Conservation (phyloP, 1,140 invertebrate genomes). For the Anastrepha obliqua region DNA sequence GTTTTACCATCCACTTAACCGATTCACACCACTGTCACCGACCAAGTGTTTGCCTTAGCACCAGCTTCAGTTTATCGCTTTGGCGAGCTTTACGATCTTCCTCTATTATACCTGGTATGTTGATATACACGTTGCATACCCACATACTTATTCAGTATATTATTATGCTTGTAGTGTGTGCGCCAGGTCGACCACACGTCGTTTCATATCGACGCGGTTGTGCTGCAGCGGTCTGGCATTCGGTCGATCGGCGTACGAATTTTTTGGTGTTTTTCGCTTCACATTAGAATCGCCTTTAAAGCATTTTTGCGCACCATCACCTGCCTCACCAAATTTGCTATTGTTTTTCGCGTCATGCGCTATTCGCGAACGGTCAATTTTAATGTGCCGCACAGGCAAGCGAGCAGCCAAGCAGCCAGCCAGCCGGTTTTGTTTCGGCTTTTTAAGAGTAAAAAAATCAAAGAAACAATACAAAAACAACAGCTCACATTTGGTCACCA, state of each 20-base stretch:
- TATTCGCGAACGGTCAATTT: conserved; percentile 13
- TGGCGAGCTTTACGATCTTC: conserved; percentile 47
- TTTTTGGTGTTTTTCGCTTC: background rate
- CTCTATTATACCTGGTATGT: conserved; percentile 1
- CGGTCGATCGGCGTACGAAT: background rate
- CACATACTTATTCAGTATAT: background rate
- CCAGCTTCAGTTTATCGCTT: conserved; percentile 42
- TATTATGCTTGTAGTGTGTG: background rate
- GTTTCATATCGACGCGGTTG: background rate
- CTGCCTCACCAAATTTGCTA: background rate
- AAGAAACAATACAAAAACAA: background rate
- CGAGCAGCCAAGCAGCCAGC: background rate
- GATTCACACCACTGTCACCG: background rate
- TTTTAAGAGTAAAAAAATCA: background rate
- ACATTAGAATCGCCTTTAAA: conserved; percentile 34
- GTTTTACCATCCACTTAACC: background rate
- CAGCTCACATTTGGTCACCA: background rate
- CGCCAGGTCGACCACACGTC: conserved; percentile 31
- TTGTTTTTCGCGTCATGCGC: conserved; percentile 7
- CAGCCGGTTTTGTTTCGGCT: background rate
- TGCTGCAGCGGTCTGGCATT: conserved; percentile 15
- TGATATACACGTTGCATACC: background rate
- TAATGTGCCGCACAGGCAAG: background rate
- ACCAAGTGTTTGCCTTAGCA: background rate
- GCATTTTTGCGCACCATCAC: background rate